A percentile compares a stretch with the other conserved stretches of the same genome.
Conservation (phyloP, 2,797 vertebrate species). For the Manis crassicaudata region DNA sequence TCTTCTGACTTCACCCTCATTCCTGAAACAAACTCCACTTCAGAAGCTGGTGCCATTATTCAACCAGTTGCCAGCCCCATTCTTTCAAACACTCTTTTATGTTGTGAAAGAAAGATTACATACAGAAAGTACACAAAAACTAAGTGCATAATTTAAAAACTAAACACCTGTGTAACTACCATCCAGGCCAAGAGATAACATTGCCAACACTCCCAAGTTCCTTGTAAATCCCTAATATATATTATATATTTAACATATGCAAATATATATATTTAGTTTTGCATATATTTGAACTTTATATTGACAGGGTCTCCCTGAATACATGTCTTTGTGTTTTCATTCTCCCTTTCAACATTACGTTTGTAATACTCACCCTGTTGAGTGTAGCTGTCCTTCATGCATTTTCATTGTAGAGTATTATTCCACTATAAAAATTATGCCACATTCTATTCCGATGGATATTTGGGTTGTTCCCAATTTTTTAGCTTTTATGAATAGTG, state of each 20-base stretch:
- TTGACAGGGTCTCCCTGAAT: not conserved
- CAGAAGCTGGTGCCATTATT: not conserved
- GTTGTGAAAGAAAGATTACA: not conserved
- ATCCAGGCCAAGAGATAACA: not conserved
- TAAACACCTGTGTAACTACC: not conserved
- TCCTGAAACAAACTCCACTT: not conserved
- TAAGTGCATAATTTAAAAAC: not conserved
- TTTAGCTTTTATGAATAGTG: not conserved
- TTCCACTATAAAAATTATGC: not conserved
- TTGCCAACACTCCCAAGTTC: not conserved
- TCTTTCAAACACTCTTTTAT: not conserved
- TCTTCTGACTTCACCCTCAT: not conserved
- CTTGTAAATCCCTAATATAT: not conserved
- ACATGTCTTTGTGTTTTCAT: not conserved
- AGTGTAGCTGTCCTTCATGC: not conserved
- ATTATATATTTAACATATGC: not conserved
- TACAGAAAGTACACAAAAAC: not conserved
- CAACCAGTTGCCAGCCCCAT: not conserved
- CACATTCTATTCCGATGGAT: not conserved
- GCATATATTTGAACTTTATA: not conserved
- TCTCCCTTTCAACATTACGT: not conserved
- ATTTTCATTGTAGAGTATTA: not conserved
- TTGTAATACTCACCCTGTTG: not conserved
- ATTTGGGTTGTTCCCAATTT: conserved; percentile 5
- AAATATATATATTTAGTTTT: not conserved